Conservation (phyloP, 2,888 invertebrate species). For the Fragum whitleyi region DNA sequence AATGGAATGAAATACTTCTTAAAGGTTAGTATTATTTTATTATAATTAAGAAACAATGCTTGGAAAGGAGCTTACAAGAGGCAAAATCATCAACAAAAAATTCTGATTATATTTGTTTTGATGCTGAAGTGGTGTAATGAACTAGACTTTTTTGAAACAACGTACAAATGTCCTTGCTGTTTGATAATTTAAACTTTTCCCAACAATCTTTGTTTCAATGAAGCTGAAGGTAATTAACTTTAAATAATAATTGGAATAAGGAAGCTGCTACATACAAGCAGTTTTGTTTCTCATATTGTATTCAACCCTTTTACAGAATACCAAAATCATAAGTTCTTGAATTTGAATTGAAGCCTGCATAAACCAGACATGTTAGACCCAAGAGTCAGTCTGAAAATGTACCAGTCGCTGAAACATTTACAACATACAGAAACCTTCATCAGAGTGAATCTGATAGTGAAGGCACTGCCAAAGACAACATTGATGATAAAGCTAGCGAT, state of each 20-base stretch:
- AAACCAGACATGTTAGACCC: neutral
- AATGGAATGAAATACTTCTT: no score
- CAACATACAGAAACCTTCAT: no score
- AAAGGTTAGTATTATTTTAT: no score
- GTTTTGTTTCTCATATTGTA: neutral
- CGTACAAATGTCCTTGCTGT: neutral
- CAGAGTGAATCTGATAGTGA: neutral
- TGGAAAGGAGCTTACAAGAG: no score
- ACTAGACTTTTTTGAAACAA: neutral
- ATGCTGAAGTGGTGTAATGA: neutral
- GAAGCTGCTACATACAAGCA: neutral
- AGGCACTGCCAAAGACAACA: neutral
- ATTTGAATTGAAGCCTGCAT: slow-evolving; percentile 1
- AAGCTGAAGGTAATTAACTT: neutral
- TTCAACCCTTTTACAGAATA: neutral
- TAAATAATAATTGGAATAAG: neutral
- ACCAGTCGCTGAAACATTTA: neutral
- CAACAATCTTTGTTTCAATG: neutral
- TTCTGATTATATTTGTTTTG: no score
- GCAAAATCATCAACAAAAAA: no score
- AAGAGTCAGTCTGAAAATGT: slow-evolving; percentile 1
- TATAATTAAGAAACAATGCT: no score
- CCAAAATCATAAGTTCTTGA: neutral
- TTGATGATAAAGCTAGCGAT: no score
- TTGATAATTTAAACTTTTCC: no score